These are phyloP conservation scores for Trissoscelio sp. DNA, from an alignment of 2,888 invertebrate species.

Conservation along the genomic window DNA sequence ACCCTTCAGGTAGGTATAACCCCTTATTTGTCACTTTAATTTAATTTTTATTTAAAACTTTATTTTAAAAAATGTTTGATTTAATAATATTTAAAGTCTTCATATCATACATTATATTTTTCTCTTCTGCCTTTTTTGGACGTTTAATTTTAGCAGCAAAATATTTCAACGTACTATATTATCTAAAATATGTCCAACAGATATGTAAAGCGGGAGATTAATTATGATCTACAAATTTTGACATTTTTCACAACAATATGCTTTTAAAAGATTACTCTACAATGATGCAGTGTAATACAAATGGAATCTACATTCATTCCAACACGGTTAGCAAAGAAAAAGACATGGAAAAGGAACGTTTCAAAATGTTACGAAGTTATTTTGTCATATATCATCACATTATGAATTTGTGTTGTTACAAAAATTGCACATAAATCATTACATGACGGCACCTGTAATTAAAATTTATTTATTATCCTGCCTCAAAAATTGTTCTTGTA, in stretches of 20 bases:
- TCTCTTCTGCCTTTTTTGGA: no score
- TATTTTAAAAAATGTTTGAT: constrained; percentile 8
- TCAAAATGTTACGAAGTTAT: constrained; percentile 56
- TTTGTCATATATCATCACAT: constrained; percentile 65
- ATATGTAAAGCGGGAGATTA: constrained; percentile 53
- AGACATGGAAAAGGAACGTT: constrained; percentile 39
- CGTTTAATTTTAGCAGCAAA: constrained; percentile 14
- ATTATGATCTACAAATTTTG: constrained; percentile 57
- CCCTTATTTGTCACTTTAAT: no score
- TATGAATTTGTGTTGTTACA: constrained; percentile 53
- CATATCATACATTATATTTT: no score
- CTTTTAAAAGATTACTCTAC: constrained; percentile 61
- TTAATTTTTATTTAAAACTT: no score
- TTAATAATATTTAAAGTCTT: no score
- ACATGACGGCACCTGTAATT: constrained; percentile 55
- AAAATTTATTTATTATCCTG: constrained; percentile 51
- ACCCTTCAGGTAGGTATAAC: no score
- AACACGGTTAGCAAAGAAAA: constrained; percentile 48
- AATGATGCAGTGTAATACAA: constrained; percentile 59
- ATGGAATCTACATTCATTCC: constrained; percentile 61
- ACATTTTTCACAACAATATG: constrained; percentile 63
- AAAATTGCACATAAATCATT: constrained; percentile 63
- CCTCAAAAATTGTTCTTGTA: constrained; percentile 11
- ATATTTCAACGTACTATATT: constrained; percentile 36
- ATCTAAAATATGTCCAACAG: constrained; percentile 49